These are phyloP conservation scores for Peromyscus attwateri DNA, from an alignment of 2,797 vertebrate species.

Conservation along the genomic window DNA sequence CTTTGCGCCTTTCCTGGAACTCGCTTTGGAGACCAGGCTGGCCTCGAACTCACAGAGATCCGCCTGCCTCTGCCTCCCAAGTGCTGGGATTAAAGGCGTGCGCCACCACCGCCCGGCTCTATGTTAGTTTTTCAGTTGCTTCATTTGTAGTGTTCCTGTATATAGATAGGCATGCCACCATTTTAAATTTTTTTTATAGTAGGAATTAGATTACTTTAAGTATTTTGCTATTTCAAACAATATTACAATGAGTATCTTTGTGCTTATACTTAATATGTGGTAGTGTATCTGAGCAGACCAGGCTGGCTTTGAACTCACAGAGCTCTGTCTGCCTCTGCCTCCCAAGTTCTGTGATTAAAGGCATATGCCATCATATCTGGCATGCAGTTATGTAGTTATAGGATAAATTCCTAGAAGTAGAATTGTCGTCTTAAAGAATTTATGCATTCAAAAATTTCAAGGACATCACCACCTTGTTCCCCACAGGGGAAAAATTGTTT, in stretches of 20 bases:
- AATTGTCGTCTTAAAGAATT: constrained; percentile 50
- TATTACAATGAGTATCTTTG: neutral
- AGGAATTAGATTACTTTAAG: constrained; percentile 22
- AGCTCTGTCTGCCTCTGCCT: neutral
- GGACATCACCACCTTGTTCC: neutral
- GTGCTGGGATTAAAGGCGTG: too few species aligned
- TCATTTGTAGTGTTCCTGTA: constrained; percentile 34
- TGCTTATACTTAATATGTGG: neutral
- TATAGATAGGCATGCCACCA: neutral
- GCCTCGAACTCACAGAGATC: too few species aligned
- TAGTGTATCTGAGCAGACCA: neutral
- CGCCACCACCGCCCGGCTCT: too few species aligned
- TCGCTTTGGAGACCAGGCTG: too few species aligned
- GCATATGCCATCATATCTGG: neutral
- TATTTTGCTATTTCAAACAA: constrained; percentile 45
- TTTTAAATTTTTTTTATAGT: neutral
- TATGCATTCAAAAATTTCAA: constrained; percentile 10
- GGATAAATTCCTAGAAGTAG: constrained; percentile 52
- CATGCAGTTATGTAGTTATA: neutral
- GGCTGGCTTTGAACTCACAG: neutral
- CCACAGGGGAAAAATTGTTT: neutral
- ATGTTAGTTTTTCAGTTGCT: neutral
- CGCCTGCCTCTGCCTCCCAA: too few species aligned
- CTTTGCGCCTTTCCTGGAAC: too few species aligned
- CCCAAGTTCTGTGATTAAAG: too few species aligned